Conservation (phyloP, 2,797 vertebrate species). For the Myotis pilosus region DNA sequence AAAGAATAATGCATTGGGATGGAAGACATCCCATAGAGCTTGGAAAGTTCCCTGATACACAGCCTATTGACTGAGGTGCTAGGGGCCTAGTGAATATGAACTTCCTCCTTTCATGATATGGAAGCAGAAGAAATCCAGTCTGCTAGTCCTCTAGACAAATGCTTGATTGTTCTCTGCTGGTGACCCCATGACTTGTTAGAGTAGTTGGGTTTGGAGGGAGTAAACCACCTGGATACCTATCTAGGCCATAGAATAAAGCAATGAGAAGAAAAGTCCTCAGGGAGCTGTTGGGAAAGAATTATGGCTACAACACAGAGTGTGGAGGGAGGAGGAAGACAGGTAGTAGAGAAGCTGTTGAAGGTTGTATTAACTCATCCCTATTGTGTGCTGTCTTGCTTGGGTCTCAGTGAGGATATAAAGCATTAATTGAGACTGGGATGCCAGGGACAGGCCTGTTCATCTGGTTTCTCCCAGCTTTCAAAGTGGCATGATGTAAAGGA, state of each 20-base stretch:
- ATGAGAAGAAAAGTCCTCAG: not conserved
- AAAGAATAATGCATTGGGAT: not conserved
- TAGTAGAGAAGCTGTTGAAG: not conserved
- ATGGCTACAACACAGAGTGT: not conserved
- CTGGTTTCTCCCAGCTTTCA: not conserved
- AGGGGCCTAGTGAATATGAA: not conserved
- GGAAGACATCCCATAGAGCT: not conserved
- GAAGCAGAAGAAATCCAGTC: not conserved
- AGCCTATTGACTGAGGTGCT: not conserved
- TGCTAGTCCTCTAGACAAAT: not conserved
- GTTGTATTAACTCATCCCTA: not conserved
- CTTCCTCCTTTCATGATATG: not conserved
- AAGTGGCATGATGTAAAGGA: not conserved
- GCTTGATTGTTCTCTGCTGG: not conserved
- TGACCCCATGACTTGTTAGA: not conserved
- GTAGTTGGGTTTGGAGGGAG: not conserved
- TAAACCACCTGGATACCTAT: not conserved
- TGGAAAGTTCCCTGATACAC: not conserved
- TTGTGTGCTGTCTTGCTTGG: not conserved
- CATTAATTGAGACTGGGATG: not conserved
- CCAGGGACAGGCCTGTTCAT: not conserved
- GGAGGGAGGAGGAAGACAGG: not conserved
- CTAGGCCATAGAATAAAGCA: not conserved
- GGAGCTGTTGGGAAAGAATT: not conserved
- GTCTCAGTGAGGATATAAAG: not conserved